phyloP scores from a whole-genome alignment of 2,888 invertebrate genomes.

The Blomia tropicalis region DNA sequence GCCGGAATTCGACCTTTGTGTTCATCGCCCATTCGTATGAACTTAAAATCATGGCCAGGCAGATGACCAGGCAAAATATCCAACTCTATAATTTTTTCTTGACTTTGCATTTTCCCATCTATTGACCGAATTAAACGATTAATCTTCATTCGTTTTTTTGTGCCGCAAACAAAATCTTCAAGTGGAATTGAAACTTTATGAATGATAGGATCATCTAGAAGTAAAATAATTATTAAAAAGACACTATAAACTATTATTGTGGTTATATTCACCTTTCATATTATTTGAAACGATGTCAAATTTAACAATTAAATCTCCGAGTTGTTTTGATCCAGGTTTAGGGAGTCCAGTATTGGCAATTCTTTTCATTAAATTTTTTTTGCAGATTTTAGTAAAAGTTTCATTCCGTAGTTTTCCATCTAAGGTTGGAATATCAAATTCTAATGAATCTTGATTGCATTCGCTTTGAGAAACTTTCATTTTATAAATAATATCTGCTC shows the following conservation, averaged over 20 bases:
- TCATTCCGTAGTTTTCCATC: not conserved
- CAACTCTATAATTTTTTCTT: slow-evolving; percentile 49
- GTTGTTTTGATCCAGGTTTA: not conserved
- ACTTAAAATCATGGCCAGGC: not conserved
- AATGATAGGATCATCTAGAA: slow-evolving; percentile 62
- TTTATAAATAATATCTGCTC: not conserved
- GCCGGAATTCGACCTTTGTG: not conserved
- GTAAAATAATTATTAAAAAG: not conserved
- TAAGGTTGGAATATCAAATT: not conserved
- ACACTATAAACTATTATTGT: not conserved
- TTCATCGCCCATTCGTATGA: not conserved
- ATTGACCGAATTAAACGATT: slow-evolving; percentile 53
- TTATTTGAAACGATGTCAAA: not conserved
- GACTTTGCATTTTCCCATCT: slow-evolving; percentile 58
- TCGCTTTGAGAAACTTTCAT: not conserved
- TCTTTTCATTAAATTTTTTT: not conserved
- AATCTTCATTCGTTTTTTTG: slow-evolving; percentile 97
- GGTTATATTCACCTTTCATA: not conserved
- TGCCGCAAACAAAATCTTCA: slow-evolving; percentile 82
- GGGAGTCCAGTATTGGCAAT: not conserved
- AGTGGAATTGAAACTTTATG: slow-evolving; percentile 78
- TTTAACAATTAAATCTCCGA: not conserved
- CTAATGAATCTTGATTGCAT: not conserved
- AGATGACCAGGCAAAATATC: not conserved
- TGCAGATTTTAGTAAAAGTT: not conserved